A percentile compares a stretch with the other conserved stretches of the same genome.
phyloP scores from a whole-genome alignment of 1,140 invertebrate genomes.

The Solenopsis invicta region DNA sequence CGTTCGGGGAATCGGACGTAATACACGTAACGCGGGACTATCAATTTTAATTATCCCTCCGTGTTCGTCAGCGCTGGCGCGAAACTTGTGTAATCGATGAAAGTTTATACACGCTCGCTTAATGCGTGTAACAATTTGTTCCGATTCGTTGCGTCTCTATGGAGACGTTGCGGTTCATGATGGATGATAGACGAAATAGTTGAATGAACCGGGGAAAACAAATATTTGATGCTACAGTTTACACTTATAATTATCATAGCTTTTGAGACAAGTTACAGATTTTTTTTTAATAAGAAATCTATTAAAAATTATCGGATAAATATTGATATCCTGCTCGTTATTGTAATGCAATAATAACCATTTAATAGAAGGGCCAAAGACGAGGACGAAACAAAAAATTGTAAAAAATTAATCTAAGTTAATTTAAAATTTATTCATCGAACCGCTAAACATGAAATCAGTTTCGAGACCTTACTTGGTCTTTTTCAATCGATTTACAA shows the following conservation, averaged over 20 bases:
- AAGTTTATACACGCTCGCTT: not conserved
- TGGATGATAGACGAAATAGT: not conserved
- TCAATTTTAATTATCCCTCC: slow-evolving; percentile 59
- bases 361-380: too few relatives aligned
- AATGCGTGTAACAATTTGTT: slow-evolving; percentile 34
- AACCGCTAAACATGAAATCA: too few relatives aligned
- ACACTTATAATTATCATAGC: not conserved
- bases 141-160: slow-evolving; percentile 21
- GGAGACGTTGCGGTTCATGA: not conserved
- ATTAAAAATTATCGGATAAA: not conserved
- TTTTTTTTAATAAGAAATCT: not conserved
- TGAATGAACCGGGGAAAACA: not conserved
- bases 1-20: slow-evolving; percentile 32
- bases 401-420: too few relatives aligned
- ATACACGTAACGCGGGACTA: slow-evolving; percentile 35
- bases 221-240: not conserved
- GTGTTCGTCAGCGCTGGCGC: not conserved
- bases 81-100: slow-evolving; percentile 42
- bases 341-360: too few relatives aligned
- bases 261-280: not conserved
- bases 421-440: too few relatives aligned
- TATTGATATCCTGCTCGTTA: not conserved
- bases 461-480: too few relatives aligned
- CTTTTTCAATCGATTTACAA: too few relatives aligned
- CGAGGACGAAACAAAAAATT: too few relatives aligned